Evolutionary conservation across 1,140 invertebrate genomes (phyloP).

Genomic region (Hycleus cichorii): DNA sequence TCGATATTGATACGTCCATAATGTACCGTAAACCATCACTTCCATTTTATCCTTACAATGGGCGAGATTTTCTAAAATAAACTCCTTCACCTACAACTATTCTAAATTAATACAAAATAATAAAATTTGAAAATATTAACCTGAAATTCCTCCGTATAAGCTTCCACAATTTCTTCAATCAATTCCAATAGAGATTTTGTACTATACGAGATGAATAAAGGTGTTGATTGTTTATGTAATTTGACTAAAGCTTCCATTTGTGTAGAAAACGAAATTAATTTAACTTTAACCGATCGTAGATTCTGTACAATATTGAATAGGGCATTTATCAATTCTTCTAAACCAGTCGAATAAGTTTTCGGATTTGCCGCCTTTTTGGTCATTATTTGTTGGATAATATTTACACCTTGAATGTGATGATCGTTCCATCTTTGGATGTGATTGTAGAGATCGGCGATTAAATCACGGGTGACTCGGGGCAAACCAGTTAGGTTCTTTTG

Average conservation of each 20-base stretch:
- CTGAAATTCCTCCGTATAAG: conserved; percentile 34
- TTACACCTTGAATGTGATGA: conserved; percentile 33
- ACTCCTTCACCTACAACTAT: conserved; percentile 34
- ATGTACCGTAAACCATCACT: conserved; percentile 33
- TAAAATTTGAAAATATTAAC: conserved; percentile 18
- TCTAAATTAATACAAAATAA: background rate
- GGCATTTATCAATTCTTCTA: conserved; percentile 27
- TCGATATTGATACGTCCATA: conserved; percentile 33
- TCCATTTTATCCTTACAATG: conserved; percentile 33
- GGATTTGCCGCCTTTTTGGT: conserved; percentile 23
- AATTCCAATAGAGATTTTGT: conserved; percentile 15
- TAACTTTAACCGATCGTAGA: conserved; percentile 15
- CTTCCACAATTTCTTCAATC: conserved; percentile 22
- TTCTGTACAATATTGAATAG: conserved; percentile 24
- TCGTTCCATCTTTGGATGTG: conserved; percentile 39
- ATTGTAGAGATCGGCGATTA: conserved; percentile 38
- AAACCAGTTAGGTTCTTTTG: conserved; percentile 38
- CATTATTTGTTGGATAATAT: conserved; percentile 33
- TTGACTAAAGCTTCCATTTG: conserved; percentile 31
- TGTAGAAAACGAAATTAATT: conserved; percentile 18
- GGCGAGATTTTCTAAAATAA: conserved; percentile 36
- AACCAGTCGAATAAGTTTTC: conserved; percentile 21
- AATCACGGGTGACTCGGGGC: conserved; percentile 33
- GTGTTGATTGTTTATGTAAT: conserved; percentile 27
- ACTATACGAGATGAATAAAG: conserved; percentile 33